Conservation (phyloP, 2,113 vertebrate species). For the Zosterops borbonicus region DNA sequence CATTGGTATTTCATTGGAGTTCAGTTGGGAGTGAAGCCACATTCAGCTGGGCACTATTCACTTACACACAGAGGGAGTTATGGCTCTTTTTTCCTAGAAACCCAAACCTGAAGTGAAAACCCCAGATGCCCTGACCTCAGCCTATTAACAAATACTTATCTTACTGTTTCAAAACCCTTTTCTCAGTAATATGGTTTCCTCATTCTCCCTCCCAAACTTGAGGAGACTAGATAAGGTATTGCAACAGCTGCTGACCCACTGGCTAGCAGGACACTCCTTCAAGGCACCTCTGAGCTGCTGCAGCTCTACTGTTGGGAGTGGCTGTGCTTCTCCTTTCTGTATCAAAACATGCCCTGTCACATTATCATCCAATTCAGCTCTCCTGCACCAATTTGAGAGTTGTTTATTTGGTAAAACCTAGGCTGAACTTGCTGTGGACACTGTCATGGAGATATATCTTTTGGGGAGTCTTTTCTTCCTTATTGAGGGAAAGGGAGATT, state of each 20-base stretch:
- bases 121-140: not conserved
- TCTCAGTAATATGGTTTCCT: not conserved
- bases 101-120: conserved; percentile 25
- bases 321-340: not conserved
- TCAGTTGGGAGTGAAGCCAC: not conserved
- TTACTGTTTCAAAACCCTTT: not conserved
- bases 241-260: not conserved
- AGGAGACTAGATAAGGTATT: not conserved
- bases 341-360: not conserved
- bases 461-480: not conserved
- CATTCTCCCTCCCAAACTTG: not conserved
- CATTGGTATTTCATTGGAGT: not conserved
- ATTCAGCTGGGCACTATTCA: not conserved
- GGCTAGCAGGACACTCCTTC: not conserved
- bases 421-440: not conserved
- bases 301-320: not conserved
- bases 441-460: not conserved
- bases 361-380: not conserved
- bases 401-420: not conserved
- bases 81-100: rapidly evolving
- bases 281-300: not conserved
- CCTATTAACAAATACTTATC: not conserved
- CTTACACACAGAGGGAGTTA: not conserved
- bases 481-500: not conserved
- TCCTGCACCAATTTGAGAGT: not conserved